phyloP scores from a whole-genome alignment of 2,113 vertebrate species.

The Patagioenas fasciata region DNA sequence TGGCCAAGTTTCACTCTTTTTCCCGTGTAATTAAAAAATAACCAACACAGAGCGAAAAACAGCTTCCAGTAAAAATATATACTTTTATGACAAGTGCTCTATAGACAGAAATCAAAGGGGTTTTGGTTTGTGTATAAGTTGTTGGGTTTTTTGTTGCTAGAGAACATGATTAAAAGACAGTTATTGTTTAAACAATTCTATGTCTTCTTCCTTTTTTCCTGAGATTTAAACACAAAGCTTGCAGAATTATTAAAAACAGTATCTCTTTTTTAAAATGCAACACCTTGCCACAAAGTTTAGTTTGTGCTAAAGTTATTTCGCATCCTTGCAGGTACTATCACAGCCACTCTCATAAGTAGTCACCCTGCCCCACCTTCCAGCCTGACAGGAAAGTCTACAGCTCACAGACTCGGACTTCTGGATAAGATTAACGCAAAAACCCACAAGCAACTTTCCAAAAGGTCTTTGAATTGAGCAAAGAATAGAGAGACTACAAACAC shows the following conservation, averaged over 20 bases:
- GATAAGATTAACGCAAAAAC: neutral
- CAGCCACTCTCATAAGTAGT: neutral
- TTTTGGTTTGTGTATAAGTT: neutral
- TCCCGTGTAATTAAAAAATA: conserved; percentile 23
- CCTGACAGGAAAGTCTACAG: neutral
- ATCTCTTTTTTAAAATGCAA: neutral
- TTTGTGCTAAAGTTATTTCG: neutral
- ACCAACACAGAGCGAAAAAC: neutral
- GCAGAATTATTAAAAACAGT: neutral
- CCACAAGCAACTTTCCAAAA: neutral
- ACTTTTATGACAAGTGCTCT: neutral
- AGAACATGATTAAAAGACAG: neutral
- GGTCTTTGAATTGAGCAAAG: neutral
- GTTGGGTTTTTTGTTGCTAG: neutral
- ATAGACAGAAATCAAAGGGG: neutral
- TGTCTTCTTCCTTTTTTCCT: no score
- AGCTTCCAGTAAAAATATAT: conserved; percentile 18
- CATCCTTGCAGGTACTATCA: neutral
- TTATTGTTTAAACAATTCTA: neutral
- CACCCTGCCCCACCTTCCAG: neutral
- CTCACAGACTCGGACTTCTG: neutral
- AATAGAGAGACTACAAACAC: neutral
- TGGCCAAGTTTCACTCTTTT: conserved; percentile 26
- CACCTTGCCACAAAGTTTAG: neutral
- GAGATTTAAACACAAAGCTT: neutral